These are phyloP conservation scores for Tholera decimalis DNA, from an alignment of 2,888 invertebrate genomes.

Conservation along the genomic window DNA sequence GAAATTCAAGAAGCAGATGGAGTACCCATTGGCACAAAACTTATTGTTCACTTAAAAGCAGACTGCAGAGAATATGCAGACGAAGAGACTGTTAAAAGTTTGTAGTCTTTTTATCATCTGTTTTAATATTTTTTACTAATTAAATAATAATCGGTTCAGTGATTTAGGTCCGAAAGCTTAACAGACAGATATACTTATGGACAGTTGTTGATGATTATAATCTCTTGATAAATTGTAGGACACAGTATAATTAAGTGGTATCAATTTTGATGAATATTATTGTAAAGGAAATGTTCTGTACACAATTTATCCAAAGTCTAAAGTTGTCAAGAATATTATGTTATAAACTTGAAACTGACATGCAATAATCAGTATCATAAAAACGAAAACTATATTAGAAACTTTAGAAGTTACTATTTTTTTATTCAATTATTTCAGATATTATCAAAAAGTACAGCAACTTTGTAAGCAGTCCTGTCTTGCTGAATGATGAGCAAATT, in stretches of 20 bases:
- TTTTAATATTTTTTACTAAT: background rate
- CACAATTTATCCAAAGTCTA: background rate
- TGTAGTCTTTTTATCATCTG: conserved; percentile 12
- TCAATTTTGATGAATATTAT: too few species aligned
- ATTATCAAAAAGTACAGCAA: conserved; percentile 99
- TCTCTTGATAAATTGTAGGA: background rate
- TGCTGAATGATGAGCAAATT: conserved; percentile 96
- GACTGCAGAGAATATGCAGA: conserved; percentile 98
- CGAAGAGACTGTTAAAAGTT: conserved; percentile 95
- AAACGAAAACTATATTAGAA: background rate
- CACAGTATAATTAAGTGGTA: too few species aligned
- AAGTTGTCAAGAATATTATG: background rate
- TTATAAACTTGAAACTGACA: background rate
- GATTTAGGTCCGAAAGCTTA: too few species aligned
- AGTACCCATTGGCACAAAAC: conserved; percentile 97
- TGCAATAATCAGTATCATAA: background rate
- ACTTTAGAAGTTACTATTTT: background rate
- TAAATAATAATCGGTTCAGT: too few species aligned
- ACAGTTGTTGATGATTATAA: too few species aligned
- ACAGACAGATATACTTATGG: too few species aligned
- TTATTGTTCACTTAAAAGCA: conserved; percentile 96
- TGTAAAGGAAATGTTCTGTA: background rate
- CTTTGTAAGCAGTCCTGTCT: conserved; percentile 98
- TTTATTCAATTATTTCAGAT: conserved; percentile 85
- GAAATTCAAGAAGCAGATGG: conserved; percentile 97